Evolutionary conservation across 2,888 invertebrate species (phyloP).

Genomic region (Spodoptera picta): DNA sequence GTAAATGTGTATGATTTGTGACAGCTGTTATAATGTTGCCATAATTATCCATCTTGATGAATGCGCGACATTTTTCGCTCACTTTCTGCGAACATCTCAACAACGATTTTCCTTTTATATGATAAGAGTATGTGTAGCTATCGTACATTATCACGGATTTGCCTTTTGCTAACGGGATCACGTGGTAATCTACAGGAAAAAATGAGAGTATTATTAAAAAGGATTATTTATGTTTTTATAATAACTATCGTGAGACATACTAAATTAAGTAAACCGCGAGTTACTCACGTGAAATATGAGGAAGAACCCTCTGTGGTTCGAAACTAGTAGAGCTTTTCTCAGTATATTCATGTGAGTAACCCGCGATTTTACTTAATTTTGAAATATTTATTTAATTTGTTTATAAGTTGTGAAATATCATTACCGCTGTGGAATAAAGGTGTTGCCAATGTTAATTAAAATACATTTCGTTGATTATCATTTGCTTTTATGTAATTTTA

Average conservation of each 20-base stretch:
- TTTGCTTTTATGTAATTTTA: background rate
- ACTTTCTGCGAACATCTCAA: slow-evolving; percentile 42
- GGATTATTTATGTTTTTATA: too few relatives aligned
- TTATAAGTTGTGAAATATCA: too few relatives aligned
- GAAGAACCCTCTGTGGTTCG: too few relatives aligned
- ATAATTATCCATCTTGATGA: slow-evolving; percentile 37
- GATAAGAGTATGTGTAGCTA: slow-evolving; percentile 35
- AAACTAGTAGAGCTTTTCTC: too few relatives aligned
- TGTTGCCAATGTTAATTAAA: too few relatives aligned
- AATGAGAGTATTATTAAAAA: background rate
- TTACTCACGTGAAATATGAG: too few relatives aligned
- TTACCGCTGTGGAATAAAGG: too few relatives aligned
- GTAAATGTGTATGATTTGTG: slow-evolving; percentile 36
- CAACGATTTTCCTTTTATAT: slow-evolving; percentile 30
- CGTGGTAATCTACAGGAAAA: slow-evolving; percentile 24
- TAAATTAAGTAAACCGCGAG: too few relatives aligned
- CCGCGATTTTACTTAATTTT: background rate
- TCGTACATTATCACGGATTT: slow-evolving; percentile 33
- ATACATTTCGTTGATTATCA: slow-evolving; percentile 2
- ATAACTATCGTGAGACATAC: too few relatives aligned
- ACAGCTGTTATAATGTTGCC: slow-evolving; percentile 37
- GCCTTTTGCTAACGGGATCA: slow-evolving; percentile 29
- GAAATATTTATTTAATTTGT: background rate
- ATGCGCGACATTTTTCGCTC: slow-evolving; percentile 47
- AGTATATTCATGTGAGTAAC: too few relatives aligned